Evolutionary conservation across 2,113 vertebrate species (phyloP).

Genomic region (Macrotus californicus): DNA sequence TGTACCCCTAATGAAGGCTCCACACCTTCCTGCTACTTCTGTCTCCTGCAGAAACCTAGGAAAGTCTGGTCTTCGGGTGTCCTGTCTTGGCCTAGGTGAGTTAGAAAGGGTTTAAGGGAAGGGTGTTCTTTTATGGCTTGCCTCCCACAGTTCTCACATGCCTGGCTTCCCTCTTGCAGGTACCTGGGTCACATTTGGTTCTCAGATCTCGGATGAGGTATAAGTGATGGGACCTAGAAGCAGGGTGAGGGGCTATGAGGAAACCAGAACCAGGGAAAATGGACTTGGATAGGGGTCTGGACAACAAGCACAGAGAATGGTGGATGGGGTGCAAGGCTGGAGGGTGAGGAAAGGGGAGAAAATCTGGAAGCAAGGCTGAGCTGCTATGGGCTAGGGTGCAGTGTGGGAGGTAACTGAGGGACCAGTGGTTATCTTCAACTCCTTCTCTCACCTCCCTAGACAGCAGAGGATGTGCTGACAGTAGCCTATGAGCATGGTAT

Average conservation of each 20-base stretch:
- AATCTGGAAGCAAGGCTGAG: background rate
- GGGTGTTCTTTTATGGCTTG: conserved; percentile 38
- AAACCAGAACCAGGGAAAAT: background rate
- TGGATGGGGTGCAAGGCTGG: background rate
- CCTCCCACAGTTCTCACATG: background rate
- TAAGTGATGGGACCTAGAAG: conserved; percentile 56
- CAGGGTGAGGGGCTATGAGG: background rate
- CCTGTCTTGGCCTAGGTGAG: conserved; percentile 86
- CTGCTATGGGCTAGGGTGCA: background rate
- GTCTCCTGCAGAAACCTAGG: conserved; percentile 81
- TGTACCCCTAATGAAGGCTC: background rate
- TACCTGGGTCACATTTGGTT: conserved; percentile 94
- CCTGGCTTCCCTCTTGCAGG: conserved; percentile 76
- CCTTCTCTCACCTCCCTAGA: conserved; percentile 64
- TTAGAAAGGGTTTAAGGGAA: background rate
- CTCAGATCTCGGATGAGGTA: conserved; percentile 94
- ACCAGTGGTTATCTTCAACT: background rate
- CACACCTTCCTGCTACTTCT: conserved; percentile 38
- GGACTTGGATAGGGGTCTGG: background rate
- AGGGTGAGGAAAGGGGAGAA: background rate
- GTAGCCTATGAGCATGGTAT: conserved; percentile 79
- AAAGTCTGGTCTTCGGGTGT: conserved; percentile 85
- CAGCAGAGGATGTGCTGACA: conserved; percentile 79
- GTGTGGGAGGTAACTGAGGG: background rate
- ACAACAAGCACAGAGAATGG: background rate